These are phyloP conservation scores for Trissolcus japonicus DNA, from an alignment of 2,888 invertebrate species.

Conservation along the genomic window DNA sequence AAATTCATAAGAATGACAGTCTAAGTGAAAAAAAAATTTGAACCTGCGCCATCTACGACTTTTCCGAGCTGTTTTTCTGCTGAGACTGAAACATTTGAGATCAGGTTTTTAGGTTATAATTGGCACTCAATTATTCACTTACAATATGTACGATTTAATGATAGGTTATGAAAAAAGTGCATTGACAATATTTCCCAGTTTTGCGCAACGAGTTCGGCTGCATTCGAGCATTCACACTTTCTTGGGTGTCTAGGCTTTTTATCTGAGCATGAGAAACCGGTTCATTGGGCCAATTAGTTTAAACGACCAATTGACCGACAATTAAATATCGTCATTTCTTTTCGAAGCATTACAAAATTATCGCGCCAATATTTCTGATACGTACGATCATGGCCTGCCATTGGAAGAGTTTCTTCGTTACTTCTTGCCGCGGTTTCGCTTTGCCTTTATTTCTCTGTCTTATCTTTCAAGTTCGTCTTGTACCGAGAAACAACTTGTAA, in stretches of 20 bases:
- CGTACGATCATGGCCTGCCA: slow-evolving; percentile 5
- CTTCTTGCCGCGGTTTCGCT: slow-evolving; percentile 17
- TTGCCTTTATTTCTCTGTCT: slow-evolving; percentile 8
- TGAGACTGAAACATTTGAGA: neutral
- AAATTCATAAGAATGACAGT: neutral
- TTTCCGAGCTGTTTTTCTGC: too few species aligned
- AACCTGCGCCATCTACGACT: too few species aligned
- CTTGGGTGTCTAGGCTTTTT: slow-evolving; percentile 52
- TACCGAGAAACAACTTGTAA: slow-evolving; percentile 1
- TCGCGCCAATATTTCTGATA: slow-evolving; percentile 32
- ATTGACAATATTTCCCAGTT: slow-evolving; percentile 41
- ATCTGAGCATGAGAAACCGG: slow-evolving; percentile 46
- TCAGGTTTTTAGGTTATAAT: neutral
- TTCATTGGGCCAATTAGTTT: slow-evolving; percentile 58
- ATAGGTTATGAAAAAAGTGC: slow-evolving; percentile 28
- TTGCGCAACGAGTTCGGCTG: slow-evolving; percentile 38
- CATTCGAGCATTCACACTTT: slow-evolving; percentile 55
- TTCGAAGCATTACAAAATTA: slow-evolving; percentile 48
- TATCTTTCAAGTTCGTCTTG: slow-evolving; percentile 2
- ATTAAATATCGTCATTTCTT: slow-evolving; percentile 59
- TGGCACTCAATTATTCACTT: slow-evolving; percentile 15
- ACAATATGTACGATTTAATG: slow-evolving; percentile 13
- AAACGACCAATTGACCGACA: slow-evolving; percentile 55
- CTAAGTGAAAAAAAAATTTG: neutral
- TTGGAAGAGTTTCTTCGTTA: slow-evolving; percentile 3